Base-by-base conservation (phyloP, 2,113 vertebrate species). In the Pterocles orientalis region DNA sequence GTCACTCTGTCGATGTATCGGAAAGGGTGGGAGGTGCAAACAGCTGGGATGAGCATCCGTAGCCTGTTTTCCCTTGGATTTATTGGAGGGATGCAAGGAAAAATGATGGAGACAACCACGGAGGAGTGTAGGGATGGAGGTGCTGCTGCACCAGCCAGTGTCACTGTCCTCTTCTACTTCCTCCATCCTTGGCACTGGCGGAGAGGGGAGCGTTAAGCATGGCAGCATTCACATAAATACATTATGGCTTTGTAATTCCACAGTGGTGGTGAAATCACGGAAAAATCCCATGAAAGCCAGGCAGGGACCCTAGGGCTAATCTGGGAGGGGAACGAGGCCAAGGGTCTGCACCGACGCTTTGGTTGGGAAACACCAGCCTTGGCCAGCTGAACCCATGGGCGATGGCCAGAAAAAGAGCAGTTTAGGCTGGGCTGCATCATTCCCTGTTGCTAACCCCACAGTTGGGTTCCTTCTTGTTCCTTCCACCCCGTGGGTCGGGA, bases 401-500 rank as follows among this genome's bases (percentile, higher is more conserved):
- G 20, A 79, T 34, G 36, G 33, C 10, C 56, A n/a, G 41, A 65
- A 73, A 39, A 28, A 26, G 10, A 88, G 62, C 12, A 25, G 12
- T 28, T 60, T 41, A 54, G 23, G 58, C 51, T 53, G 33, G 56
- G 41, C 54, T 50, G 12, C 31, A 47, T 53, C 80, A n/a, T 78
- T 73, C 18, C 48, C 54, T 19, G 19, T 19, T 47, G 47, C 7
- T 18, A 47, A 47, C 47, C 17, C 41, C 41, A 41, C 41, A 41
- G 41, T 41, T 41, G 41, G 41, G 41, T 41, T 41, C 41, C 13
- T 41, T 41, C 19, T 61, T 33, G 34, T 62, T 18, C 39, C 47
- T 43, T 87, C 31, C 4, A 3, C n/a, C 23, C 29, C 24, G 24
- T 0, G 2, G 34, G 2, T 1, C 2, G 3, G 50, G 45, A 16